Percentiles rank a stretch among this genome's conserved stretches.
Evolutionary conservation across 2,888 invertebrate genomes (phyloP).

Genomic region (Rosalia funebris): DNA sequence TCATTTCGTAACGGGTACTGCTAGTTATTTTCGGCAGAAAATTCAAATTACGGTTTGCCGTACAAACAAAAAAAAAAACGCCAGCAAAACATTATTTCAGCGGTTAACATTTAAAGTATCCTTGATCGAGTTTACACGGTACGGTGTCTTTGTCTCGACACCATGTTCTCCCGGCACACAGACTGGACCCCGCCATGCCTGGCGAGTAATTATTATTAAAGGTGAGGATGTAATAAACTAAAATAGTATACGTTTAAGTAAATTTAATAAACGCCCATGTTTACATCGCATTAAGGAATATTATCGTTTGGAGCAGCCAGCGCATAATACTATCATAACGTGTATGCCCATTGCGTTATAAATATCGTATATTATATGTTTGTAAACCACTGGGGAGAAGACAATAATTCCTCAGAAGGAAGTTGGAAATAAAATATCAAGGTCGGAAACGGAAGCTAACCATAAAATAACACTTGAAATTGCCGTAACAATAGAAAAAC

Average conservation of each 20-base stretch:
- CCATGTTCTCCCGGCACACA: too few relatives aligned
- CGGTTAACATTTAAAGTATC: too few relatives aligned
- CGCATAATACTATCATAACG: neutral
- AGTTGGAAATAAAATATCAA: slow-evolving; percentile 40
- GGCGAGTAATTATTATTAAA: neutral
- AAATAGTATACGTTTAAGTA: slow-evolving; percentile 15
- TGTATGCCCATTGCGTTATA: neutral
- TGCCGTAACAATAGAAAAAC: slow-evolving; percentile 27
- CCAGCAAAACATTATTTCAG: too few relatives aligned
- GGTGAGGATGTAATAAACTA: slow-evolving; percentile 13
- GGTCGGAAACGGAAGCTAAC: slow-evolving; percentile 37
- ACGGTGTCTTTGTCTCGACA: too few relatives aligned
- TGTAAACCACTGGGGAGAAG: slow-evolving; percentile 8
- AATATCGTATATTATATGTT: slow-evolving; percentile 17
- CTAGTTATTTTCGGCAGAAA: too few relatives aligned
- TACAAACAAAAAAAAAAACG: too few relatives aligned
- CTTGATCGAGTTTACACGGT: too few relatives aligned
- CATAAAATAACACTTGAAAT: slow-evolving; percentile 34
- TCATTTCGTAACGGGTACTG: too few relatives aligned
- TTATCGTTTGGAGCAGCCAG: slow-evolving; percentile 5
- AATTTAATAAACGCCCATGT: slow-evolving; percentile 13
- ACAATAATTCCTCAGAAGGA: slow-evolving; percentile 28
- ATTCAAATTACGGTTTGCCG: too few relatives aligned
- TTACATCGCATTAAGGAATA: slow-evolving; percentile 9
- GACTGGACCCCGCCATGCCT: too few relatives aligned